A percentile compares a stretch with the other conserved stretches of the same genome.
Conservation (phyloP, 2,797 vertebrate species). For the Chiloscyllium punctatum region DNA sequence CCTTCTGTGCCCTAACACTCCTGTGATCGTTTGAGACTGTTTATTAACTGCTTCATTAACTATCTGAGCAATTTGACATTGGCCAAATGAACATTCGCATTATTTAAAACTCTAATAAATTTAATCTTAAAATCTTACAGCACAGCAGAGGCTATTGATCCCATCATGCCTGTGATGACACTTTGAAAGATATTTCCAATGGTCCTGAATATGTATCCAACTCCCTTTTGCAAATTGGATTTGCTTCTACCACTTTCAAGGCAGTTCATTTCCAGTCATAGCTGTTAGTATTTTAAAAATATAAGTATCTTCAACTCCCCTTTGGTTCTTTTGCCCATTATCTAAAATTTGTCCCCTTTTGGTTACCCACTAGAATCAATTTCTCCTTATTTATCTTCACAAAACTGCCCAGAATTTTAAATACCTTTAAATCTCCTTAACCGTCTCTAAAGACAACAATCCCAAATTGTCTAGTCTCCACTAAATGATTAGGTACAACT, state of each 20-base stretch:
- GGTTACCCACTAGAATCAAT: neutral
- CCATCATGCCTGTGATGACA: neutral
- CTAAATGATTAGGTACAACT: neutral
- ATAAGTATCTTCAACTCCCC: neutral
- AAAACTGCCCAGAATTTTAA: neutral
- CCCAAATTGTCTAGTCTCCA: neutral
- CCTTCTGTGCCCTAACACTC: no score
- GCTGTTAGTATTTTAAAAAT: neutral
- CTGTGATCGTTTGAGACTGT: no score
- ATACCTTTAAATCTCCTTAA: neutral
- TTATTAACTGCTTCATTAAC: neutral
- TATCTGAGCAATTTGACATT: neutral
- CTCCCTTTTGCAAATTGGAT: neutral
- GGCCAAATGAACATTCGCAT: neutral
- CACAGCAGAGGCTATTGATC: neutral
- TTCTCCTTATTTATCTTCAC: neutral
- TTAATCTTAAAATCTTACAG: neutral
- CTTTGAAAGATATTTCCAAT: neutral
- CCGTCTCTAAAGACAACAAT: neutral
- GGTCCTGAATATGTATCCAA: neutral
- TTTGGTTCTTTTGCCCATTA: neutral
- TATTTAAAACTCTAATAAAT: neutral
- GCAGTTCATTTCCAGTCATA: neutral
- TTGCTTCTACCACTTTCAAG: neutral
- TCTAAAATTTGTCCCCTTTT: neutral